Conservation (phyloP, 1,140 invertebrate species). For the Papilio polytes region DNA sequence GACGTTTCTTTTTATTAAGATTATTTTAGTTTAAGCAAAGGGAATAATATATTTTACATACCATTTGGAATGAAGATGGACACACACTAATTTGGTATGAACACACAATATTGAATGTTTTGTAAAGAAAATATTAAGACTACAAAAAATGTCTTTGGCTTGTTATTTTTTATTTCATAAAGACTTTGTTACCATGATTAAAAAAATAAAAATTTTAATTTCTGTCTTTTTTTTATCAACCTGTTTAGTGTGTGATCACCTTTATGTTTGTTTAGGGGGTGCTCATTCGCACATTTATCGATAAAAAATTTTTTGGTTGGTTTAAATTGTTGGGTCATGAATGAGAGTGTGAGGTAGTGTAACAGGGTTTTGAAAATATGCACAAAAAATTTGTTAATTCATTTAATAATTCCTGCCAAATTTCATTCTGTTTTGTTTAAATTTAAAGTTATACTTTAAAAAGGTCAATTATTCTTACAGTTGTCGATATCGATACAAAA, state of each 20-base stretch:
- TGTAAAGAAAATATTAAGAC: background rate
- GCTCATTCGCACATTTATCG: conserved; percentile 34
- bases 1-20: background rate
- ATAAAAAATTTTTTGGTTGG: conserved; percentile 13
- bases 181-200: conserved; percentile 1
- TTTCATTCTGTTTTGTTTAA: conserved; percentile 25
- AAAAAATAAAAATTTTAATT: background rate
- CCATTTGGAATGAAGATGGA: conserved; percentile 7
- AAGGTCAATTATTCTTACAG: conserved; percentile 8
- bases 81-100: conserved; percentile 18
- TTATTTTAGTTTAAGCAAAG: conserved; percentile 32
- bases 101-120: background rate
- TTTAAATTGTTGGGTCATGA: conserved; percentile 2
- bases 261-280: conserved; percentile 34
- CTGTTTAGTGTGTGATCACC: conserved; percentile 29
- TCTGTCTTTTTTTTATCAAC: background rate
- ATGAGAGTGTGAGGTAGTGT: background rate
- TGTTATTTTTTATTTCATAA: background rate
- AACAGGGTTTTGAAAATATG: conserved; percentile 17
- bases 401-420: conserved; percentile 18
- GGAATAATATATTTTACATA: conserved; percentile 39
- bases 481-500: conserved; percentile 16
- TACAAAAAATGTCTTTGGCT: background rate
- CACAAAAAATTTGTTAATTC: conserved; percentile 11
- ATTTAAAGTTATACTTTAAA: conserved; percentile 27